Conservation (phyloP, 1,140 invertebrate genomes). For the Phymorhynchus buccinoides region DNA sequence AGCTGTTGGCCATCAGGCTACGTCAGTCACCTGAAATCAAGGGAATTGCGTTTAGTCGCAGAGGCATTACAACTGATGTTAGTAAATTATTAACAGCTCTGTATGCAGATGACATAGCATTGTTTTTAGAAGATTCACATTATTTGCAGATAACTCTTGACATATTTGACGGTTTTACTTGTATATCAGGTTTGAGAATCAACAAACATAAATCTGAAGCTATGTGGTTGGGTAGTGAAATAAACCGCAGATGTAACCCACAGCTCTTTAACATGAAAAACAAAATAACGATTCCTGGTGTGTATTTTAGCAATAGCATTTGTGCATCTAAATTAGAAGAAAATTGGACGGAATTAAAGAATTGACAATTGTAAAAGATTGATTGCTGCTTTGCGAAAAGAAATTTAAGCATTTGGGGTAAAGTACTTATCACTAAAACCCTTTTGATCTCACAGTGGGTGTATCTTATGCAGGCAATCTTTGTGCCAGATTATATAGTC, state of each 20-base stretch:
- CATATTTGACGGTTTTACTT: background rate
- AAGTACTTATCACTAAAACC: background rate
- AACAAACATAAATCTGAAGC: background rate
- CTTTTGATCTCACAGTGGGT: background rate
- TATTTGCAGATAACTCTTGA: background rate
- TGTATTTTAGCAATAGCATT: background rate
- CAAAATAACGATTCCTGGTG: background rate
- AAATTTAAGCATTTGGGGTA: background rate
- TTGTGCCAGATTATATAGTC: background rate
- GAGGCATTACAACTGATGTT: too few species aligned
- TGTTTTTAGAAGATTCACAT: background rate
- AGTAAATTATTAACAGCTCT: background rate
- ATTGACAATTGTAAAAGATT: background rate
- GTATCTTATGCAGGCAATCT: background rate
- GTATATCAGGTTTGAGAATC: background rate
- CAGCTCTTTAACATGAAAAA: background rate
- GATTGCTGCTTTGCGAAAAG: background rate
- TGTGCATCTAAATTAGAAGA: background rate
- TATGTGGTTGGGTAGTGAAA: background rate
- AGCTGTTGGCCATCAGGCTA: background rate
- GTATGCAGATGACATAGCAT: background rate
- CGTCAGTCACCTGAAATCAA: background rate
- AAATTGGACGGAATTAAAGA: background rate
- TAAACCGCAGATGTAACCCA: background rate
- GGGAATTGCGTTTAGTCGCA: background rate